phyloP scores from a whole-genome alignment of 2,797 vertebrate genomes.

The Molossus alvarezi region DNA sequence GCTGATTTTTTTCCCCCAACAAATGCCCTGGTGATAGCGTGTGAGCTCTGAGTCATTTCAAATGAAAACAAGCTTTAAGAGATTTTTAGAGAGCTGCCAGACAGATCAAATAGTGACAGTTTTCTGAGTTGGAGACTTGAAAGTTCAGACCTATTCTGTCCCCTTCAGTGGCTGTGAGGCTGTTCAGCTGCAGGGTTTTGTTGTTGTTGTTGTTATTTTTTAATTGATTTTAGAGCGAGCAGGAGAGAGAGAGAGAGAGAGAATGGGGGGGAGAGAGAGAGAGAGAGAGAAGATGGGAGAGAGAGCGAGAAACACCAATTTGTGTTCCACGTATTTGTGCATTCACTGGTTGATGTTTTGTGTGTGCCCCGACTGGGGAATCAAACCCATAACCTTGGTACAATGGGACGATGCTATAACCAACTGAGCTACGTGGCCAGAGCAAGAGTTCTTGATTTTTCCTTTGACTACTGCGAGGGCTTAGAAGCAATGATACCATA shows the following conservation, averaged over 20 bases:
- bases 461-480: background rate
- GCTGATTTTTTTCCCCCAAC: background rate
- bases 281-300: too few species aligned
- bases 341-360: background rate
- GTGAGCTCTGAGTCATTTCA: conserved; percentile 31
- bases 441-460: background rate
- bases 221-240: too few species aligned
- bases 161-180: background rate
- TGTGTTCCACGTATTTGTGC: background rate
- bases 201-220: background rate
- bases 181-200: background rate
- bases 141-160: background rate
- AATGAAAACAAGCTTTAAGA: conserved; percentile 7
- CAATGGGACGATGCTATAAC: background rate
- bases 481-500: background rate
- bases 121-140: background rate
- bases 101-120: background rate
- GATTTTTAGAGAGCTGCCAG: conserved; percentile 10
- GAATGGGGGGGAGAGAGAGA: too few species aligned
- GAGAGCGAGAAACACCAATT: background rate
- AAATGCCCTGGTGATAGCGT: background rate
- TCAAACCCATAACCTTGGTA: background rate
- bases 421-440: background rate
- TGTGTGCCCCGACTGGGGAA: background rate
- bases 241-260: too few species aligned